Conservation (phyloP, 2,888 invertebrate species). For the Drymonia ruficornis region DNA sequence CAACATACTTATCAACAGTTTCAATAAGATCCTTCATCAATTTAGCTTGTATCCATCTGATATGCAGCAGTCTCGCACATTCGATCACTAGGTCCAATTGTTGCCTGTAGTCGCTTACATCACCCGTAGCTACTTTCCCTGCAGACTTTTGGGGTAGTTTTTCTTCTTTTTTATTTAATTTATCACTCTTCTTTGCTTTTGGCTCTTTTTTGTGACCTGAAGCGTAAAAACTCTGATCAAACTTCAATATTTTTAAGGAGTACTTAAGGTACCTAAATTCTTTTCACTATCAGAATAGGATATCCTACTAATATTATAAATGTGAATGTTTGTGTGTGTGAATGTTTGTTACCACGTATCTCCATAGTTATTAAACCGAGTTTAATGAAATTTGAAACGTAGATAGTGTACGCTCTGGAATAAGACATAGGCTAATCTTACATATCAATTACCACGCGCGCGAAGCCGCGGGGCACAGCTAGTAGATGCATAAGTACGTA, state of each 20-base stretch:
- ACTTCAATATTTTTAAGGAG: too few species aligned
- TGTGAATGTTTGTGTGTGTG: too few species aligned
- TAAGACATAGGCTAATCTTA: too few species aligned
- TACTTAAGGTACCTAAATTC: too few species aligned
- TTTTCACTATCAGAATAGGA: too few species aligned
- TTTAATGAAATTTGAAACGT: too few species aligned
- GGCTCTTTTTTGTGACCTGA: conserved; percentile 23
- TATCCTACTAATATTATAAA: too few species aligned
- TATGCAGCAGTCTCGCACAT: conserved; percentile 60
- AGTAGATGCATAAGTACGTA: background rate
- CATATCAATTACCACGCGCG: too few species aligned
- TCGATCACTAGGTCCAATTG: conserved; percentile 60
- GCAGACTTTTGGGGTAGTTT: conserved; percentile 34
- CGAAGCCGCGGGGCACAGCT: too few species aligned
- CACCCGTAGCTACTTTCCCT: conserved; percentile 42
- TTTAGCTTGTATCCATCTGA: conserved; percentile 67
- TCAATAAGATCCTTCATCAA: conserved; percentile 59
- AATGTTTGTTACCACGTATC: too few species aligned
- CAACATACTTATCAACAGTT: conserved; percentile 56
- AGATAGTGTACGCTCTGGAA: too few species aligned
- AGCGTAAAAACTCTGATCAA: background rate
- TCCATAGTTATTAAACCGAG: too few species aligned
- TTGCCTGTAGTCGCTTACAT: conserved; percentile 57
- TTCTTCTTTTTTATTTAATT: conserved; percentile 49
- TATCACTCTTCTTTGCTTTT: conserved; percentile 42